Evolutionary conservation across 2,113 vertebrate species (phyloP).

Genomic region (Thamnophis sirtalis): DNA sequence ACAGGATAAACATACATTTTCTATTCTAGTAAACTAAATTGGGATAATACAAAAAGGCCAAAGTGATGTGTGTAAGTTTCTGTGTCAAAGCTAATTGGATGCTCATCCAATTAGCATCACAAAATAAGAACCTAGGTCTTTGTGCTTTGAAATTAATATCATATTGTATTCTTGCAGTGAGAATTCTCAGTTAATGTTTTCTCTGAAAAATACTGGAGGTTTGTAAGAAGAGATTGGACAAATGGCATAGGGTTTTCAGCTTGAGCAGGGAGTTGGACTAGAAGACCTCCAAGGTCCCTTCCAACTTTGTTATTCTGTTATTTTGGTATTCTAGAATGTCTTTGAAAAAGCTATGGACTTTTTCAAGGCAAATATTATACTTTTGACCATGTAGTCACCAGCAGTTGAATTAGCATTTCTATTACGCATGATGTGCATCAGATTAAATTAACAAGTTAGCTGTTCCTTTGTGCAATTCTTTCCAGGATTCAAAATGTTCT

Average conservation of each 20-base stretch:
- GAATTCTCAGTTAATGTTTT: constrained; percentile 26
- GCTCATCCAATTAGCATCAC: constrained; percentile 7
- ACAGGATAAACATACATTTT: not conserved
- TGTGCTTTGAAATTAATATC: constrained; percentile 26
- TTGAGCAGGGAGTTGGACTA: not conserved
- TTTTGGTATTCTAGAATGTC: not conserved
- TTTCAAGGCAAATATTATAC: not conserved
- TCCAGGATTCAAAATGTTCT: not conserved
- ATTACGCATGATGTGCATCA: not conserved
- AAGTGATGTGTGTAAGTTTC: not conserved
- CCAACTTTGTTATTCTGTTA: not conserved
- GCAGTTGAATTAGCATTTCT: not conserved
- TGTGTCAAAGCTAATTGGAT: constrained; percentile 5
- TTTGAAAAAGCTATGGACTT: not conserved
- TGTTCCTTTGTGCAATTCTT: not conserved
- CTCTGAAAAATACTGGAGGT: constrained; percentile 22
- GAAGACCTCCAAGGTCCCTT: too few relatives aligned
- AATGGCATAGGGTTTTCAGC: not conserved
- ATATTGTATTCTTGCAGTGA: constrained; percentile 26
- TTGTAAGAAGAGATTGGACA: not conserved
- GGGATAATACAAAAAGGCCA: not conserved
- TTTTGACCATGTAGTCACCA: not conserved
- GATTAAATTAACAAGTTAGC: not conserved
- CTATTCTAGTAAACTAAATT: not conserved
- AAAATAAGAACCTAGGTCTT: not conserved